Base-by-base conservation (phyloP, 1,140 invertebrate genomes). In the Heliconius nattereri region DNA sequence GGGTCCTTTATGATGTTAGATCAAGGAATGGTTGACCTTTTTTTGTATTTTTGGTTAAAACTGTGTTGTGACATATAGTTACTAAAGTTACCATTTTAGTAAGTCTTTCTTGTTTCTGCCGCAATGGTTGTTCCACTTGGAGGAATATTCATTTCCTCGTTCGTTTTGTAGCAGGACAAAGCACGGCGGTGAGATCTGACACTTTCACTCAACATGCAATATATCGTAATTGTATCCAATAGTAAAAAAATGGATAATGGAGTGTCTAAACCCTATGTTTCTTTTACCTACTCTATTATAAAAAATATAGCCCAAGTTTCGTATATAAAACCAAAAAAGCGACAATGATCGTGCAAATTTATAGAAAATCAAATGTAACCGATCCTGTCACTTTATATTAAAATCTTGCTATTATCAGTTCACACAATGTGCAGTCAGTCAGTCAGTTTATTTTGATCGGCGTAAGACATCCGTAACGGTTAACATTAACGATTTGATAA, bases 401-500 rank as follows among this genome's bases (percentile, higher is more conserved):
- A 49, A 49, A 19, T 77, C 23, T 20, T 23, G 37, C 70, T 66
- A 52, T 49, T 75, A 70, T 60, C 32, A 77, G 60, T 71, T 49
- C 26, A 26, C 26, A 70, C 32, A 40, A 40, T 71, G 37, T 29
- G 37, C 37, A 76, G 40, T 76, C 54, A 23, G 75, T 71, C 8
- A 71, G 37, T 71, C 29, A 45, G 76, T 70, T 66, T 60, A 45
- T 35, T 66, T 71, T 77, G 76, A 77, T 71, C 66, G 76, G 76
- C 70, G 76, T 77, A 52, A n/a, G 76, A 72, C 76, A 77, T 77
- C n/a, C 70, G 45, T 77, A 77, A 77, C 66, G 23, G 60, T 66
- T 66, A 1, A 66, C 11, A n/a, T 49, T 71, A 72, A 70, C 66
- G 23, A 77, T 71, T 77, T 29, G 35, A 7, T 40, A 20, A n/a